Percentiles rank a stretch among this genome's conserved stretches.
Conservation (phyloP, 1,140 invertebrate genomes). For the Drosophila tsacasi region DNA sequence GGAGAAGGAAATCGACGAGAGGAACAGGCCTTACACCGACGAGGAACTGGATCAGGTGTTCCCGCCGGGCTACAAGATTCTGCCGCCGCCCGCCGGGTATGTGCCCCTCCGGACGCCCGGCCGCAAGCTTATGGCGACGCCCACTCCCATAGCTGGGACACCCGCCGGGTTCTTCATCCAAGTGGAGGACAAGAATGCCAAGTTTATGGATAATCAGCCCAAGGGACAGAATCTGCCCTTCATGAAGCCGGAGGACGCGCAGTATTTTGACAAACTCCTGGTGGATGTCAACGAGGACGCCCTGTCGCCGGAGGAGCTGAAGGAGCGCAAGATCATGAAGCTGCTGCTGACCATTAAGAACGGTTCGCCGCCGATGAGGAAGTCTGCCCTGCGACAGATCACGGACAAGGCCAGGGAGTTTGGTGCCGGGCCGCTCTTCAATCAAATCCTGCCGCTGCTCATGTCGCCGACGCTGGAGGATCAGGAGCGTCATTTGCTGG, state of each 20-base stretch:
- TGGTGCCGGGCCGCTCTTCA: constrained; percentile 98
- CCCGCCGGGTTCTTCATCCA: constrained; percentile 99
- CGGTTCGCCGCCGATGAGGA: constrained; percentile 99
- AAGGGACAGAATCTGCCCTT: constrained; percentile 97
- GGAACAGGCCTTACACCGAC: constrained; percentile 97
- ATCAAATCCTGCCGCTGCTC: constrained; percentile 98
- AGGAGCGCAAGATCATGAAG: constrained; percentile 99
- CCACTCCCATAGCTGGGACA: constrained; percentile 97
- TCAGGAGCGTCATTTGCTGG: constrained; percentile 99
- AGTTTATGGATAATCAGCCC: constrained; percentile 98
- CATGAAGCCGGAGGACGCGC: constrained; percentile 99
- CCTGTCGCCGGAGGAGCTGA: constrained; percentile 97
- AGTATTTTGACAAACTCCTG: constrained; percentile 99
- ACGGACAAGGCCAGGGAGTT: constrained; percentile 99
- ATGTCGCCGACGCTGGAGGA: constrained; percentile 99
- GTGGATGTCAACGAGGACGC: constrained; percentile 99
- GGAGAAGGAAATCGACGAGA: constrained; percentile 99
- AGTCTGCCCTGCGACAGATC: constrained; percentile 98
- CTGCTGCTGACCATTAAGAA: constrained; percentile 99
- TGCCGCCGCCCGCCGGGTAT: constrained; percentile 98
- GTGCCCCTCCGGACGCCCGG: constrained; percentile 99
- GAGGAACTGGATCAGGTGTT: constrained; percentile 99
- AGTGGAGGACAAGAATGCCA: constrained; percentile 92
- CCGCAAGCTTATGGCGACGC: constrained; percentile 98
- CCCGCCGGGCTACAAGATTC: constrained; percentile 98